phyloP scores from a whole-genome alignment of 2,113 vertebrate species.

The Pseudorasbora parva region DNA sequence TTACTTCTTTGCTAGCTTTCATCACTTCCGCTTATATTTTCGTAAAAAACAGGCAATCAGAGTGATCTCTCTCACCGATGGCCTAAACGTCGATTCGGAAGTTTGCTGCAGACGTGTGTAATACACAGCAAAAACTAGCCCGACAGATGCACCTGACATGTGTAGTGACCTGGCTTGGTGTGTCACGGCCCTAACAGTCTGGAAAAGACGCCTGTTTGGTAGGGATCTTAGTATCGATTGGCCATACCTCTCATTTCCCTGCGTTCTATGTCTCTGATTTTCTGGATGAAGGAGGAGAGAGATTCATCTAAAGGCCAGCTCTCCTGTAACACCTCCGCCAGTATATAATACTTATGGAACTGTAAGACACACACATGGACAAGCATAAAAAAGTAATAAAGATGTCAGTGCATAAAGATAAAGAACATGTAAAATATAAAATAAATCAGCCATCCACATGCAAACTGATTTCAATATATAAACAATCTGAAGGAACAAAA shows the following conservation, averaged over 20 bases:
- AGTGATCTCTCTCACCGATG: too few relatives aligned
- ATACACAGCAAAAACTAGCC: too few relatives aligned
- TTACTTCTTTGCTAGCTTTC: too few relatives aligned
- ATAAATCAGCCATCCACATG: not conserved
- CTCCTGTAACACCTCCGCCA: conserved; percentile 80
- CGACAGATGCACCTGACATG: too few relatives aligned
- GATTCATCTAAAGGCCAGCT: conserved; percentile 85
- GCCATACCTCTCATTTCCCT: conserved; percentile 79
- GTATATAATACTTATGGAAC: conserved; percentile 84
- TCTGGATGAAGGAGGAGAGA: conserved; percentile 76
- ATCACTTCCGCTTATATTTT: too few relatives aligned
- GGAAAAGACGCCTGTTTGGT: not conserved
- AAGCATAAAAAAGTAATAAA: not conserved
- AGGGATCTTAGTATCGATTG: not conserved
- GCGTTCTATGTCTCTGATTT: conserved; percentile 80
- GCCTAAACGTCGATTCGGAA: too few relatives aligned
- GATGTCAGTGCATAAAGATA: not conserved
- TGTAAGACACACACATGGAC: conserved; percentile 59
- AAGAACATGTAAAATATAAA: not conserved
- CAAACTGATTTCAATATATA: conserved; percentile 4
- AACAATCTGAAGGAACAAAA: not conserved
- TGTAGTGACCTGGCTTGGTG: too few relatives aligned
- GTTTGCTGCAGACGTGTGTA: too few relatives aligned
- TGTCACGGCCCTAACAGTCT: not conserved
- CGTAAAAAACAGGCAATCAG: too few relatives aligned